Percentiles rank a stretch among this genome's conserved stretches.
Evolutionary conservation across 2,113 vertebrate species (phyloP).

Genomic region (Oostethus manadensis): DNA sequence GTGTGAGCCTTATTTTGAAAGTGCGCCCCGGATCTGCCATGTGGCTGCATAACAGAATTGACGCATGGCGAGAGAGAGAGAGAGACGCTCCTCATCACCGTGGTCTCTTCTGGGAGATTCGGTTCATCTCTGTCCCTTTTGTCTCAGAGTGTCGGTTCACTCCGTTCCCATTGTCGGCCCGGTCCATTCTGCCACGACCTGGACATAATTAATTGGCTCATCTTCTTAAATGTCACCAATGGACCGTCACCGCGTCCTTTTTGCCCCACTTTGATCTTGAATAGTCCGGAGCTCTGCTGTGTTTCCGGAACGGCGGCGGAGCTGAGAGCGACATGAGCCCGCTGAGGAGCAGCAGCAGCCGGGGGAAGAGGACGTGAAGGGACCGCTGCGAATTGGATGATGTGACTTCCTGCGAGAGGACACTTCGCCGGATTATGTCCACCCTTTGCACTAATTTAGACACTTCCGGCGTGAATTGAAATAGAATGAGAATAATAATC

Average conservation of each 20-base stretch:
- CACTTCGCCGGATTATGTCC: constrained; percentile 47
- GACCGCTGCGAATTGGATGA: constrained; percentile 30
- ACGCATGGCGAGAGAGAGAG: constrained; percentile 67
- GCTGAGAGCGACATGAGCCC: constrained; percentile 33
- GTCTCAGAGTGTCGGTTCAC: constrained; percentile 54
- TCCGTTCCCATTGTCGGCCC: constrained; percentile 57
- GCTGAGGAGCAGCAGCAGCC: constrained; percentile 14
- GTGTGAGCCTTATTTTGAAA: constrained; percentile 34
- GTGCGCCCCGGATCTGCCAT: neutral
- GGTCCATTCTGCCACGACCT: constrained; percentile 33
- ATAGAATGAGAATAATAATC: constrained; percentile 18
- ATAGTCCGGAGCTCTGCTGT: neutral
- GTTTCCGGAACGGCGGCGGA: constrained; percentile 13
- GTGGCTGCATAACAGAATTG: constrained; percentile 30
- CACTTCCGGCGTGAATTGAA: constrained; percentile 1
- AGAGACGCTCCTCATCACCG: constrained; percentile 57
- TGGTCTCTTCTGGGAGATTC: constrained; percentile 53
- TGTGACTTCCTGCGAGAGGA: constrained; percentile 42
- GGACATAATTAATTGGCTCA: neutral
- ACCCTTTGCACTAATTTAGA: constrained; percentile 26
- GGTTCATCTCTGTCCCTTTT: constrained; percentile 50
- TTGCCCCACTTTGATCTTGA: neutral
- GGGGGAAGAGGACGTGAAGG: constrained; percentile 7
- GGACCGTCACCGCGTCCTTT: neutral
- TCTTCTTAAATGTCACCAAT: neutral